Evolutionary conservation across 2,113 vertebrate species (phyloP).

Genomic region (Barbus barbus): DNA sequence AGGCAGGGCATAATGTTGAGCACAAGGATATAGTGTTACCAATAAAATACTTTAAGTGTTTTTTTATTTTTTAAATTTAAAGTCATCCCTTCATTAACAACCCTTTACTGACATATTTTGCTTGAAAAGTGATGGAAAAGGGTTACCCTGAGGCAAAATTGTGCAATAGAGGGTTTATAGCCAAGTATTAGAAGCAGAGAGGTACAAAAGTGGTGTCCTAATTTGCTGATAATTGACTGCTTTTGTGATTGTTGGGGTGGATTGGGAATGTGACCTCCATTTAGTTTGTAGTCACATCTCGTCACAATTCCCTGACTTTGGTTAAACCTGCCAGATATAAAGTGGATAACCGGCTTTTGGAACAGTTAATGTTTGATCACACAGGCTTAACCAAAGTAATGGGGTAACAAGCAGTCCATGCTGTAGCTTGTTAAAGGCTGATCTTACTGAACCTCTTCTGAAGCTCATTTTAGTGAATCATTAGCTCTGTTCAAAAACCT

Average conservation of each 20-base stretch:
- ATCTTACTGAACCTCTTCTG: constrained; percentile 33
- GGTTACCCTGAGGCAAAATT: neutral
- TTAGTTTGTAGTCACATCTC: constrained; percentile 40
- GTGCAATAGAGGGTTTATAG: neutral
- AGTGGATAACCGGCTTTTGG: neutral
- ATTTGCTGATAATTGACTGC: constrained; percentile 10
- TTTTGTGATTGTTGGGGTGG: constrained; percentile 41
- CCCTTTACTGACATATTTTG: neutral
- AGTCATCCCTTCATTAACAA: neutral
- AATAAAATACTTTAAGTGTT: too few species aligned
- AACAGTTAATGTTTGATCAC: constrained; percentile 24
- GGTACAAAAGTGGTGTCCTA: constrained; percentile 4
- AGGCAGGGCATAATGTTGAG: too few species aligned
- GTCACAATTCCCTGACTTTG: constrained; percentile 49
- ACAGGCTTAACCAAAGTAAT: constrained; percentile 50
- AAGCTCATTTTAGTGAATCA: constrained; percentile 22
- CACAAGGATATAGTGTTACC: too few species aligned
- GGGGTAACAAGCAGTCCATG: constrained; percentile 14
- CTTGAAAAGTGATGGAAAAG: neutral
- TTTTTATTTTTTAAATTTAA: too few species aligned
- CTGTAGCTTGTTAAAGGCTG: constrained; percentile 44
- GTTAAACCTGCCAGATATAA: constrained; percentile 40
- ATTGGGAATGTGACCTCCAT: constrained; percentile 28
- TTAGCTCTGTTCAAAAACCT: constrained; percentile 25
- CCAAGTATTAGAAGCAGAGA: neutral